Base-by-base conservation (phyloP, 2,888 invertebrate genomes). In the Coelinius sp. region DNA sequence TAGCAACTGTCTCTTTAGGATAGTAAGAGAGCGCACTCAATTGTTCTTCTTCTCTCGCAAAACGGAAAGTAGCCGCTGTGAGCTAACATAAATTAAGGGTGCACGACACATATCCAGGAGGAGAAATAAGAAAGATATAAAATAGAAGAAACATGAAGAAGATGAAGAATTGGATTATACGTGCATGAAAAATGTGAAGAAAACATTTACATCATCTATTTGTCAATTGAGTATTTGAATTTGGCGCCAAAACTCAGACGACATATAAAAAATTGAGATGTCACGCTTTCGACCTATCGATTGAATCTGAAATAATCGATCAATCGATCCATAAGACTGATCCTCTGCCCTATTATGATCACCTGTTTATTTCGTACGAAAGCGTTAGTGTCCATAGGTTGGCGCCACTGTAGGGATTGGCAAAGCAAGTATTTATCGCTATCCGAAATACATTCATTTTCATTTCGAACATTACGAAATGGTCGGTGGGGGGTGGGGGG, bases 401-500 rank as follows among this genome's bases (percentile, higher is more conserved):
- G 49, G 72, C n/a, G 71, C 67, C 67, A 59, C 72, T 46, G 70
- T 59, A 73, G 74, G 84, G 83, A 85, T 86, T 82, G 84, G 77
- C 78, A 63, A 56, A 63, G 41, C 79, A 77, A 81, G 85, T 86
- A 86, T 87, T 87, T 87, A 87, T 86, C 86, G 86, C 86, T 86
- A 87, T 87, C 86, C 86, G 86, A 86, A 87, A 87, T 87, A 85
- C 87, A 86, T 87, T 87, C 86, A 86, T 87, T 87, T 86, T 87
- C 87, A 86, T 87, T 87, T 84, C 85, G 85, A 84, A 84, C 86
- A 86, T 86, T 86, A 86, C 83, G 79, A 71, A 82, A 77, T 75
- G 73, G n/a, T n/a, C n/a, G n/a, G n/a, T n/a, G 74, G 73, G 72
- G 67, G 69, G 53, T 52, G 72, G 70, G 76, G 76, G 76, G 77